Evolutionary conservation across 2,113 vertebrate species (phyloP).

Genomic region (Gymnogyps californianus): DNA sequence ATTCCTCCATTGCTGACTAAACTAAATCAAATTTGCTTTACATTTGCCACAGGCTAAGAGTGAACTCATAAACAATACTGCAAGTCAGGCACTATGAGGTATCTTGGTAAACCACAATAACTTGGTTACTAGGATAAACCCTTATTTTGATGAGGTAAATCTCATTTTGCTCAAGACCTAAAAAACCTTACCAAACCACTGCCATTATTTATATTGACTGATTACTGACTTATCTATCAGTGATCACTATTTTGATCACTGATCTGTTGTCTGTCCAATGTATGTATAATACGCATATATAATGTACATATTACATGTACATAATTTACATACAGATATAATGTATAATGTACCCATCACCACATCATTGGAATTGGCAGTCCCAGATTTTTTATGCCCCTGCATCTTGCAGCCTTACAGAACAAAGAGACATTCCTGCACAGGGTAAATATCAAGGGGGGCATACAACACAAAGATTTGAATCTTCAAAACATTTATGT

Average conservation of each 20-base stretch:
- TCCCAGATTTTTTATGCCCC: background rate
- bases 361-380: background rate
- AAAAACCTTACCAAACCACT: background rate
- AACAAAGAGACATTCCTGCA: background rate
- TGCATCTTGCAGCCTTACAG: background rate
- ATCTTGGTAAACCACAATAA: background rate
- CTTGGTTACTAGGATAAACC: background rate
- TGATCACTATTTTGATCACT: background rate
- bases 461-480: background rate
- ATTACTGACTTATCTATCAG: background rate
- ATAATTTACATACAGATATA: background rate
- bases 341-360: rapidly evolving
- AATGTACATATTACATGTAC: background rate
- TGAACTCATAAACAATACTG: background rate
- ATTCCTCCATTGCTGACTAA: background rate
- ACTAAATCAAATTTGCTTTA: background rate
- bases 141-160: background rate
- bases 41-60: background rate
- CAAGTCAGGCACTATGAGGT: background rate
- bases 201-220: background rate
- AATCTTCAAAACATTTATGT: background rate
- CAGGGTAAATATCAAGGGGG: background rate
- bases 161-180: background rate
- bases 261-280: background rate
- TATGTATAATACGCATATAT: background rate